Percentiles rank a stretch among this genome's conserved stretches.
Evolutionary conservation across 2,888 invertebrate species (phyloP).

Genomic region (Hetaerina titia): DNA sequence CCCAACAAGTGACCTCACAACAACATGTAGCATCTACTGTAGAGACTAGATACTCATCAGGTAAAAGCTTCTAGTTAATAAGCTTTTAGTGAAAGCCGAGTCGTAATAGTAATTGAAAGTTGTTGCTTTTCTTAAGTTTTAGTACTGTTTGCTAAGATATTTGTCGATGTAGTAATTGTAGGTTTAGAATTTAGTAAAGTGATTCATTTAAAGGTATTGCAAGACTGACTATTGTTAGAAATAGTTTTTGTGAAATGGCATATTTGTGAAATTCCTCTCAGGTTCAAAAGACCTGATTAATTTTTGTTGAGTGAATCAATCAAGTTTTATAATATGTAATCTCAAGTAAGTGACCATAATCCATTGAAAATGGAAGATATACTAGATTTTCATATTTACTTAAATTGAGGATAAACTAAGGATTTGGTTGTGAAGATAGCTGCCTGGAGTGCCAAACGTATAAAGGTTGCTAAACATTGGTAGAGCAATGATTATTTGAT

Average conservation of each 20-base stretch:
- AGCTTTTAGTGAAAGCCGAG: slow-evolving; percentile 43
- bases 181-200: background rate
- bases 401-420: no score
- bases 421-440: no score
- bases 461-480: no score
- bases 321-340: no score
- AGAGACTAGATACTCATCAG: slow-evolving; percentile 88
- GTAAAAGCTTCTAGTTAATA: slow-evolving; percentile 77
- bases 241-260: background rate
- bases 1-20: slow-evolving; percentile 82
- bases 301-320: no score
- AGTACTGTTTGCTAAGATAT: background rate
- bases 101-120: background rate
- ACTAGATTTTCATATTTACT: no score
- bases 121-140: background rate
- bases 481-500: no score
- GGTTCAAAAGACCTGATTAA: no score
- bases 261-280: background rate
- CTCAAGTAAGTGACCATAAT: no score
- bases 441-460: no score
- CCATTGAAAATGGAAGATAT: no score
- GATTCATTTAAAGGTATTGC: background rate
- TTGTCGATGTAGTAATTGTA: background rate
- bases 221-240: no score
- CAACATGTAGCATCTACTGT: slow-evolving; percentile 90